A percentile compares a stretch with the other conserved stretches of the same genome.
Conservation (phyloP, 2,888 invertebrate genomes). For the Eupithecia vulgata region DNA sequence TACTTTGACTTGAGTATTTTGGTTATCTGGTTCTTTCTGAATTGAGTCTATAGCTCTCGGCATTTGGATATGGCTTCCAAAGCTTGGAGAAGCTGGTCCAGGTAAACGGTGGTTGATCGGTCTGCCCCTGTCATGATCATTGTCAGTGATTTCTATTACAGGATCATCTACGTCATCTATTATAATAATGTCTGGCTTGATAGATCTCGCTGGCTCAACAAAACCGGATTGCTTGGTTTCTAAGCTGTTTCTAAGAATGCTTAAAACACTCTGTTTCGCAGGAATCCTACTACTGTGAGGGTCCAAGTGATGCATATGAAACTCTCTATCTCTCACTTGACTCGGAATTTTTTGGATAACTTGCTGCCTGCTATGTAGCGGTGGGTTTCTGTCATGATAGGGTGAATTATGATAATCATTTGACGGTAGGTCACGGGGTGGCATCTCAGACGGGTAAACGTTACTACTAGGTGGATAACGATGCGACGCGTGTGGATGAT, state of each 20-base stretch:
- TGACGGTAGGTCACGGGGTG: conserved; percentile 57
- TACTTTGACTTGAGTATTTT: conserved; percentile 63
- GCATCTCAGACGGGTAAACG: conserved; percentile 59
- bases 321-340: conserved; percentile 60
- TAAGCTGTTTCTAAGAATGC: conserved; percentile 88
- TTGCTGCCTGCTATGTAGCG: conserved; percentile 66
- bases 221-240: conserved; percentile 85
- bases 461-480: conserved; percentile 59
- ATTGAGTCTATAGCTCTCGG: conserved; percentile 88
- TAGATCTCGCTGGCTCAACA: conserved; percentile 80
- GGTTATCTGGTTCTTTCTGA: conserved; percentile 77
- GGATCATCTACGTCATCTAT: conserved; percentile 80
- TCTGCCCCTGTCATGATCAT: conserved; percentile 59
- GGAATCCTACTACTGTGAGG: conserved; percentile 75
- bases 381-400: conserved; percentile 67
- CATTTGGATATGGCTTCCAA: conserved; percentile 84
- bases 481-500: conserved; percentile 58
- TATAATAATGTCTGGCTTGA: conserved; percentile 79
- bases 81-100: conserved; percentile 52
- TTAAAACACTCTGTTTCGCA: conserved; percentile 88
- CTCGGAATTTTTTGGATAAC: conserved; percentile 74
- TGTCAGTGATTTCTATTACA: conserved; percentile 78
- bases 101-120: conserved; percentile 48
- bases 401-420: conserved; percentile 68
- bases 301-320: conserved; percentile 65